A percentile compares a stretch with the other conserved stretches of the same genome.
Evolutionary conservation across 64 coral and sea anemone species (phyloP).

Genomic region (Actinia tenebrosa): DNA sequence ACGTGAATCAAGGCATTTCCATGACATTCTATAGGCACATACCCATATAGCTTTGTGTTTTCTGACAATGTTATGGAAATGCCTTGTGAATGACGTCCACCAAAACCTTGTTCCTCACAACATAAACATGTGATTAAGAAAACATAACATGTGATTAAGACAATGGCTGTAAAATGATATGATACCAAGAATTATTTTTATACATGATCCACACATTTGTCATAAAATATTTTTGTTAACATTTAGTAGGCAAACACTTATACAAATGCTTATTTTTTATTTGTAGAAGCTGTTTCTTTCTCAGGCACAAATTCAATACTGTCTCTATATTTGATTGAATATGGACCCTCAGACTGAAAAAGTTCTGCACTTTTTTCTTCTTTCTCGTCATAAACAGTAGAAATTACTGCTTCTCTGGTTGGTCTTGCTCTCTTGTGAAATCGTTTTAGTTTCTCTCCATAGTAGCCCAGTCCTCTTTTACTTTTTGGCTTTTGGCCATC

Average conservation of each 20-base stretch:
- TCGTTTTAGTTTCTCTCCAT: slow-evolving; percentile 88
- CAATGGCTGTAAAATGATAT: too few relatives aligned
- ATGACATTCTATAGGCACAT: too few relatives aligned
- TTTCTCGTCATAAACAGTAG: slow-evolving; percentile 83
- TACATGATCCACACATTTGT: too few relatives aligned
- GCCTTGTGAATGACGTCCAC: too few relatives aligned
- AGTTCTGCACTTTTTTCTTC: slow-evolving; percentile 58
- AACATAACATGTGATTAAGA: too few relatives aligned
- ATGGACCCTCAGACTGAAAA: slow-evolving; percentile 64
- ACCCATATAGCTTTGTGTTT: too few relatives aligned
- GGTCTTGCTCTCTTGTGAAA: slow-evolving; percentile 64
- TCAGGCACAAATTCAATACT: slow-evolving; percentile 73
- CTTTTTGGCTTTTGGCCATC: slow-evolving; percentile 85
- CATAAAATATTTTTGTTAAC: too few relatives aligned
- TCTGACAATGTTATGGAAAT: too few relatives aligned
- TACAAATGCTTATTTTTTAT: background rate
- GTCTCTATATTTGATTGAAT: slow-evolving; percentile 64
- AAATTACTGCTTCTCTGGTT: slow-evolving; percentile 87
- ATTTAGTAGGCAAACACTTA: background rate
- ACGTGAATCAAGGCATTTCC: too few relatives aligned
- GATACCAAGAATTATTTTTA: too few relatives aligned
- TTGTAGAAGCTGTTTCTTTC: slow-evolving; percentile 5
- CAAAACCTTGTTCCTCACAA: too few relatives aligned
- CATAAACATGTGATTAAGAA: too few relatives aligned
- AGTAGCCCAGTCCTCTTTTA: slow-evolving; percentile 90